Percentiles rank a stretch among this genome's conserved stretches.
phyloP scores from a whole-genome alignment of 2,113 vertebrate species.

The Grus americana region DNA sequence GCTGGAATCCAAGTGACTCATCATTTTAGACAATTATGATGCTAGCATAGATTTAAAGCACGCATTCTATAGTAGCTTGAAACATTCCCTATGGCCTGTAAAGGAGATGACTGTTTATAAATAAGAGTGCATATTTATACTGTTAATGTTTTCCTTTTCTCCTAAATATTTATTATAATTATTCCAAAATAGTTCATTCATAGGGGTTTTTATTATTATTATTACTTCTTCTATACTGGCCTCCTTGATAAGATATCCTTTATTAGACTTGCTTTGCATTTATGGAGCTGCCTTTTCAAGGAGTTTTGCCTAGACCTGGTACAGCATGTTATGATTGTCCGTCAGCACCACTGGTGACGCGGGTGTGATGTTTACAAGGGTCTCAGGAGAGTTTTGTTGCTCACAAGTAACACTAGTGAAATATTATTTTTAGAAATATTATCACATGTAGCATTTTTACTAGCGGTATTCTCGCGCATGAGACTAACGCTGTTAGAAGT shows the following conservation, averaged over 20 bases:
- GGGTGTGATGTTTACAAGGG: background rate
- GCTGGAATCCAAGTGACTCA: slow-evolving; percentile 19
- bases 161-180: background rate
- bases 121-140: background rate
- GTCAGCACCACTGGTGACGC: background rate
- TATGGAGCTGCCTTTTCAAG: background rate
- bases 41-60: background rate
- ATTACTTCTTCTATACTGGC: background rate
- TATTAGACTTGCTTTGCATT: background rate
- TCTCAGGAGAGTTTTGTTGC: background rate
- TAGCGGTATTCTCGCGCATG: background rate
- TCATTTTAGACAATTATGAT: background rate
- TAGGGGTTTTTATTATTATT: no score
- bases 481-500: background rate
- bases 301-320: background rate
- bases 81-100: background rate
- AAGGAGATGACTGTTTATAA: background rate
- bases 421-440: background rate
- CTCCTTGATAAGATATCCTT: background rate
- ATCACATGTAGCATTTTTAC: accelerated
- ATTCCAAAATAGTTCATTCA: background rate
- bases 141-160: background rate
- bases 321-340: background rate
- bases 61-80: background rate
- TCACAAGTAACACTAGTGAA: background rate